phyloP scores from a whole-genome alignment of 2,797 vertebrate genomes.

The Leontocebus nigricollis region DNA sequence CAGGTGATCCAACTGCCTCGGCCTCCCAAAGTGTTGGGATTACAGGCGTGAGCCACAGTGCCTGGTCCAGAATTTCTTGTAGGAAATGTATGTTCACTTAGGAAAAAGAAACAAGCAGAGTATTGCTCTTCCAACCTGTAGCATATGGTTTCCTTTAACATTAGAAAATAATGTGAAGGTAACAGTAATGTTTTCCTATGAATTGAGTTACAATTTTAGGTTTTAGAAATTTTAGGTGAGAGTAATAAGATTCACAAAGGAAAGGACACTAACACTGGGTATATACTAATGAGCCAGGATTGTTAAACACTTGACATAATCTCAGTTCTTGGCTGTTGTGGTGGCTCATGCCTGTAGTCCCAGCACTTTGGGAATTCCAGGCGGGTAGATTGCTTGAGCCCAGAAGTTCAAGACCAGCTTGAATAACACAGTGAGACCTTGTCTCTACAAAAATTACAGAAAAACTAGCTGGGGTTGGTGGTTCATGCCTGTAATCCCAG shows the following conservation, averaged over 20 bases:
- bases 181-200: slow-evolving; percentile 29
- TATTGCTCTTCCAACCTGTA: slow-evolving; percentile 7
- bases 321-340: too few relatives aligned
- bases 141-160: neutral
- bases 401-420: too few relatives aligned
- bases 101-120: neutral
- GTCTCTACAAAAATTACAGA: too few relatives aligned
- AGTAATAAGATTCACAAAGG: neutral
- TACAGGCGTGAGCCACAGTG: neutral
- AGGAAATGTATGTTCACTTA: slow-evolving; percentile 31
- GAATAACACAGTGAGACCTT: too few relatives aligned
- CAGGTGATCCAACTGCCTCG: neutral
- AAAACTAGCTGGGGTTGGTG: too few relatives aligned
- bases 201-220: slow-evolving; percentile 17
- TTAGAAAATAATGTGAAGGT: slow-evolving; percentile 17
- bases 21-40: neutral
- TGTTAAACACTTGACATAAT: neutral
- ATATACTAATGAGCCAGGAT: neutral
- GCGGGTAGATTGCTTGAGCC: too few relatives aligned
- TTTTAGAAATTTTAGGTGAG: slow-evolving; percentile 37
- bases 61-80: neutral
- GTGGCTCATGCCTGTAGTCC: too few relatives aligned
- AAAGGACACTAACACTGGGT: neutral
- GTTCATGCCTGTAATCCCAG: too few relatives aligned
- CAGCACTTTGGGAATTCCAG: too few relatives aligned